Conservation (phyloP, 2,888 invertebrate genomes). For the Frankliniella intonsa region DNA sequence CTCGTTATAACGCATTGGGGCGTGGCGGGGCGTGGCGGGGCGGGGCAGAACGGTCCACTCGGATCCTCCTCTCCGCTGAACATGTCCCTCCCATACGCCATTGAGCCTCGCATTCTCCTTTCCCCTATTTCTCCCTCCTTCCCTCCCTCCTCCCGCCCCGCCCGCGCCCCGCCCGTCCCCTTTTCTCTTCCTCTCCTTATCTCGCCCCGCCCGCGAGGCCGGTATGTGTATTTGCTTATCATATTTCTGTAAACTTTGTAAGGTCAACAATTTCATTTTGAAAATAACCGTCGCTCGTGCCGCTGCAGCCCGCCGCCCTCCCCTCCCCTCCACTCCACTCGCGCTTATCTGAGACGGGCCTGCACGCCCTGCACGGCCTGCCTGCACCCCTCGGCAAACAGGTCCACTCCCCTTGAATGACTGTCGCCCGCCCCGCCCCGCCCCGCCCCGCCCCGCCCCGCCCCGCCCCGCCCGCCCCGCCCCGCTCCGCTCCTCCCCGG, state of each 20-base stretch:
- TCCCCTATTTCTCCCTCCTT: not conserved
- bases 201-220: not conserved
- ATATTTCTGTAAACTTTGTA: slow-evolving; percentile 23
- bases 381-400: not conserved
- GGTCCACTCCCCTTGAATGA: not conserved
- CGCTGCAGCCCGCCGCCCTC: not conserved
- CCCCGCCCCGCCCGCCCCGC: not conserved
- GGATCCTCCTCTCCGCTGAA: no score
- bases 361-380: no score
- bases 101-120: no score
- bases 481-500: not conserved
- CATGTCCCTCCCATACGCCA: no score
- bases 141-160: not conserved
- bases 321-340: no score
- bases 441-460: not conserved
- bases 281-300: slow-evolving; percentile 1
- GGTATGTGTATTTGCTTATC: slow-evolving; percentile 21
- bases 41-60: no score
- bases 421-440: not conserved
- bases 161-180: not conserved
- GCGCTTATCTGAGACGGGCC: no score
- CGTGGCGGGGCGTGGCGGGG: no score
- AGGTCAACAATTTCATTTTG: slow-evolving; percentile 24
- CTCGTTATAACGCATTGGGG: no score
- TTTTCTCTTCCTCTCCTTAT: not conserved